Evolutionary conservation across 2,888 invertebrate genomes (phyloP).

Genomic region (Tyria jacobaeae): DNA sequence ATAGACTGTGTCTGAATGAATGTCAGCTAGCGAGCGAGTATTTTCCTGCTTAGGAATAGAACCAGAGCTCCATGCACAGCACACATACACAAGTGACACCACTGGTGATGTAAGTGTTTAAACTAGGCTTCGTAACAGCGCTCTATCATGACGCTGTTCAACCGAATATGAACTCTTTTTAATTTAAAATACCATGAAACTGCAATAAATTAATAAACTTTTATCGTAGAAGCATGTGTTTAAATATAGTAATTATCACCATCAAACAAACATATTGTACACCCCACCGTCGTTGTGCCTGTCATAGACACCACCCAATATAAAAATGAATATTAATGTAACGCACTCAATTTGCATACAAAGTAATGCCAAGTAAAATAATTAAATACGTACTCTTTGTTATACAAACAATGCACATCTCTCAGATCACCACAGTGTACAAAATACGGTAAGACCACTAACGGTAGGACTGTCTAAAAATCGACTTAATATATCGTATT

Average conservation of each 20-base stretch:
- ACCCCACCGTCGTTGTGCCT: not conserved
- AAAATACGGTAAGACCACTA: slow-evolving; percentile 20
- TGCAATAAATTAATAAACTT: not conserved
- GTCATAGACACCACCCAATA: slow-evolving; percentile 34
- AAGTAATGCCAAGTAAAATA: slow-evolving; percentile 55
- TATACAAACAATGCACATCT: slow-evolving; percentile 50
- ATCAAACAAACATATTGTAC: slow-evolving; percentile 7
- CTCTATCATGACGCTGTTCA: too few species aligned
- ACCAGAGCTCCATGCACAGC: too few species aligned
- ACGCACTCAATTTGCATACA: slow-evolving; percentile 56
- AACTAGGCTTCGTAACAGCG: too few species aligned
- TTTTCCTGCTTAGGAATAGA: too few species aligned
- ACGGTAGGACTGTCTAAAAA: not conserved
- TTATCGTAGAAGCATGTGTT: not conserved
- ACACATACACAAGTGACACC: too few species aligned
- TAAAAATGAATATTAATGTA: slow-evolving; percentile 56
- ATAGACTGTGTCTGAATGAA: too few species aligned
- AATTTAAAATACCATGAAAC: too few species aligned
- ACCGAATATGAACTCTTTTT: too few species aligned
- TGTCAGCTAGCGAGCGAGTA: too few species aligned
- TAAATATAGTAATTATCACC: not conserved
- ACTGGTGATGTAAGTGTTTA: too few species aligned
- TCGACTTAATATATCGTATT: too few species aligned
- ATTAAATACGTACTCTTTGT: slow-evolving; percentile 54
- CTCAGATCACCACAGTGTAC: slow-evolving; percentile 12